These are phyloP conservation scores for Coenonympha glycerion DNA, from an alignment of 2,888 invertebrate species.

Conservation along the genomic window DNA sequence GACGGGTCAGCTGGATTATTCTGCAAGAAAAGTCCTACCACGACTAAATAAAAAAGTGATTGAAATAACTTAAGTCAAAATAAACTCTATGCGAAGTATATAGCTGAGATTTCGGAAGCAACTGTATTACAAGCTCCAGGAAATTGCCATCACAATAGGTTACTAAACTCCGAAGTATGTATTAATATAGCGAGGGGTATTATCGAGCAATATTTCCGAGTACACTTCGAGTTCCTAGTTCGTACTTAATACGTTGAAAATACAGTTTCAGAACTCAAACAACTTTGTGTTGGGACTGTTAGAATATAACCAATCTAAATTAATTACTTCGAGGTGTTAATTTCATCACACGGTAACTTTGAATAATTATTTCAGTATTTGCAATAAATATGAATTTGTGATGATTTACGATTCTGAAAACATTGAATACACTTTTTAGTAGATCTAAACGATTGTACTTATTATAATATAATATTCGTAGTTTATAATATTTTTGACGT, in stretches of 20 bases:
- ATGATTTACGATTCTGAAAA: background rate
- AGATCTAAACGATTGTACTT: too few species aligned
- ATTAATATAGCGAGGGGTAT: too few species aligned
- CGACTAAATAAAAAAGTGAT: too few species aligned
- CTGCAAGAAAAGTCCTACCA: background rate
- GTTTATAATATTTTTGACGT: too few species aligned
- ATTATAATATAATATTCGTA: too few species aligned
- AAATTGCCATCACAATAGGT: background rate
- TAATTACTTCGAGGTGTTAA: background rate
- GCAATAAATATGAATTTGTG: background rate
- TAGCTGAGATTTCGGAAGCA: background rate
- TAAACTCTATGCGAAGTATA: too few species aligned
- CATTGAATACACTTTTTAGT: background rate
- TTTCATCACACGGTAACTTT: background rate
- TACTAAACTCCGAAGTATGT: background rate
- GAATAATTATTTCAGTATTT: too few species aligned
- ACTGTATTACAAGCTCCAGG: background rate
- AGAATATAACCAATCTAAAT: background rate
- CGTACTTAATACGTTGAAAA: background rate
- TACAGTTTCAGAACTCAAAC: constrained; percentile 1
- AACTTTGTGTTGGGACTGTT: background rate
- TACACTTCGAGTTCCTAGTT: background rate
- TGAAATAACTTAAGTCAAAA: too few species aligned
- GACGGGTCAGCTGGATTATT: too few species aligned
- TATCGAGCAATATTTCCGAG: background rate